Evolutionary conservation across 2,888 invertebrate species (phyloP), one percentile per base, ranked within the genome.

Genomic region (Pammene fasciana): DNA sequence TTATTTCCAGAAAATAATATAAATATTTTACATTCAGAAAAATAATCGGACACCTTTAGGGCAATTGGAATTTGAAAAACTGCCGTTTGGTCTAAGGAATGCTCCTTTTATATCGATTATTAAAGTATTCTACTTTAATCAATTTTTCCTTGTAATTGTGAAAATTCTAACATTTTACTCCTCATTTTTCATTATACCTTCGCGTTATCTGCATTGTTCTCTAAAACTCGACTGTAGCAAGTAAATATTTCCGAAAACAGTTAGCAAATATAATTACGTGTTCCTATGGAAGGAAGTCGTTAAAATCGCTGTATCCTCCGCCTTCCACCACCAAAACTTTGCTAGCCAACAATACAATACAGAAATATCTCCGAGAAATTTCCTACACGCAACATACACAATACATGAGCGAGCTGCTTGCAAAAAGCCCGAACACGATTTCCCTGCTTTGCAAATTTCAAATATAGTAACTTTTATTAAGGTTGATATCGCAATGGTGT

Each of bases 271-370:
- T 52, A 62, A 62, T 52, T 62, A 16, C 41, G 10, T 7, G 38
- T 62, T 62, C 38, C 50, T 10, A 11, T 62, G 38, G 50, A 62
- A 52, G 62, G 62, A 59, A 59, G 52, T 59, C 50, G 50, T n/a
- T 56, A 64, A 67, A 60, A 54, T 54, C 43, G 64, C 62, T 56
- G 18, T 14, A 68, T 56, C 64, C 57, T 57, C 50, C 50, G 14
- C 34, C 56, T 52, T 68, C 18, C 16, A 38, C 56, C 68, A 34
- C 14, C 14, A 16, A 64, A 62, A 62, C 56, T 62, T 57, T 41
- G 18, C 56, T 16, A 64, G 14, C 64, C 68, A 68, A 68, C 57
- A 68, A 64, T 36, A 67, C 67, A 68, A 62, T 68, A 57, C 50
- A 57, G 62, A 48, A 68, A 52, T 52, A 68, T 64, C 55, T 64